phyloP scores from a whole-genome alignment of 1,140 invertebrate genomes.

The Saccostrea echinata region DNA sequence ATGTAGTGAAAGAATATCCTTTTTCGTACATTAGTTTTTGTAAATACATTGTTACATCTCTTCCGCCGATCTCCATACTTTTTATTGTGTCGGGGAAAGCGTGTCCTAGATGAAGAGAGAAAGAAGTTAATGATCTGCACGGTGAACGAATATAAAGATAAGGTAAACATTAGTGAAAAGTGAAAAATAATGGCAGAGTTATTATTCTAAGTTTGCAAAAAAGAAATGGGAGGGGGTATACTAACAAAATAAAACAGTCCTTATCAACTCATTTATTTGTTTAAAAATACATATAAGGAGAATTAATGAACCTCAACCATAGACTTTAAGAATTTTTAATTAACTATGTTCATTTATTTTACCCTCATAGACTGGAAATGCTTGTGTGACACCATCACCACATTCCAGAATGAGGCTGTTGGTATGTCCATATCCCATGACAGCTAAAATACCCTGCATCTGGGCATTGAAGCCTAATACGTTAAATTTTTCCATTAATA shows the following conservation, averaged over 20 bases:
- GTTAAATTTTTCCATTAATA: constrained; percentile 82
- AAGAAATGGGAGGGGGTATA: too few relatives aligned
- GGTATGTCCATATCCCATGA: constrained; percentile 94
- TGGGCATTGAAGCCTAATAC: constrained; percentile 75
- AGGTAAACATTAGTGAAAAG: too few relatives aligned
- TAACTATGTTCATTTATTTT: background rate
- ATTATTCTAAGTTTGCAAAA: too few relatives aligned
- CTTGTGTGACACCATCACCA: constrained; percentile 92
- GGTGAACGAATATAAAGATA: too few relatives aligned
- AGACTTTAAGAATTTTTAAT: too few relatives aligned
- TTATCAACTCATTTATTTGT: too few relatives aligned
- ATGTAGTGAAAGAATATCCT: background rate
- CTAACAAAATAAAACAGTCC: too few relatives aligned
- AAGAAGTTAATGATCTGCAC: background rate
- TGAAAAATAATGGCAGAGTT: too few relatives aligned
- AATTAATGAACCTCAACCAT: too few relatives aligned
- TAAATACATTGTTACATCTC: background rate
- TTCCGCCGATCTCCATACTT: background rate
- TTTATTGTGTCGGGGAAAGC: background rate
- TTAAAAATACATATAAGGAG: too few relatives aligned
- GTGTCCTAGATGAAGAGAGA: background rate
- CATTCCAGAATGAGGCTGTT: constrained; percentile 94
- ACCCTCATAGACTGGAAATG: constrained; percentile 92
- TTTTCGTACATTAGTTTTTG: background rate
- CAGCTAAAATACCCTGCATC: constrained; percentile 90